phyloP scores from a whole-genome alignment of 1,140 invertebrate species.

The Chrysopa pallens region DNA sequence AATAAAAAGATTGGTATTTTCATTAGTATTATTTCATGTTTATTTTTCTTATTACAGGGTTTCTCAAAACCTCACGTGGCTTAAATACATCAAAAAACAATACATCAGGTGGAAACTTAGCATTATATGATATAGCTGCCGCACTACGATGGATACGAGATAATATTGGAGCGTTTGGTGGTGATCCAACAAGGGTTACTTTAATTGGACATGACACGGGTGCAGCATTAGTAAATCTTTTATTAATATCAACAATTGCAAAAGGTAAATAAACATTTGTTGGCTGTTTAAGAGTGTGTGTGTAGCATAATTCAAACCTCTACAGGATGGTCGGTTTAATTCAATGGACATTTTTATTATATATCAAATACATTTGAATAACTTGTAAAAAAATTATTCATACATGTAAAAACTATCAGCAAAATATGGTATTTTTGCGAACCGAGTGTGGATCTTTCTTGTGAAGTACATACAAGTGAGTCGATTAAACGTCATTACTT shows the following conservation, averaged over 20 bases:
- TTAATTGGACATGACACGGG: constrained; percentile 76
- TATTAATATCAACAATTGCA: constrained; percentile 53
- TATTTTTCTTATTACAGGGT: constrained; percentile 32
- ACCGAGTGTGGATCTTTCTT: no score
- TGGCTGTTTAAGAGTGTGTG: no score
- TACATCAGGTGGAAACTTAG: constrained; percentile 41
- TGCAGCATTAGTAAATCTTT: constrained; percentile 67
- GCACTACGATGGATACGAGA: constrained; percentile 55
- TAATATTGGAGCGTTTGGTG: constrained; percentile 65
- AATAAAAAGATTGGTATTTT: neutral
- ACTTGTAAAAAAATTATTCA: no score
- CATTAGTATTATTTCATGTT: neutral
- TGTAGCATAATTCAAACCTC: neutral
- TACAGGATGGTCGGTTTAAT: neutral
- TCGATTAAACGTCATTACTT: no score
- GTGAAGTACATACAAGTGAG: no score
- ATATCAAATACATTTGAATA: neutral
- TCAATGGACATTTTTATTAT: neutral
- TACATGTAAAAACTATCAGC: no score
- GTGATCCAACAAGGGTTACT: constrained; percentile 61
- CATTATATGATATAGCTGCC: constrained; percentile 53
- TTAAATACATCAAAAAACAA: constrained; percentile 23
- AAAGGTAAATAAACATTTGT: constrained; percentile 33
- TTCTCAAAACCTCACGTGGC: constrained; percentile 40
- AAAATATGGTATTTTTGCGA: no score